Percentiles rank a stretch among this genome's conserved stretches.
Conservation (phyloP, 2,888 invertebrate genomes). For the Drosophila neutralis region DNA sequence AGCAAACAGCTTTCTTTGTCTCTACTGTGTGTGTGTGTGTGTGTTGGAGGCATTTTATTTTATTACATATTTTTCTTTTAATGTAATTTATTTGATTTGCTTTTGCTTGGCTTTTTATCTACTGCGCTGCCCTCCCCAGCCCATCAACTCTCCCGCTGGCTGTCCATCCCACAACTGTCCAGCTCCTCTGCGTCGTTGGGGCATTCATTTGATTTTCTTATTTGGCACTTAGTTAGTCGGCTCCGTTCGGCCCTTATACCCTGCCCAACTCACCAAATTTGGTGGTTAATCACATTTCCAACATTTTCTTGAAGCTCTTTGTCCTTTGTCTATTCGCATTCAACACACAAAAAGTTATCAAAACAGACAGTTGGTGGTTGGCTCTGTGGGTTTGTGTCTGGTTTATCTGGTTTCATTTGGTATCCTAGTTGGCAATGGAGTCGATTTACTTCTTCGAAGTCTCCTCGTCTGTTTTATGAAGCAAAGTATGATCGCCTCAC, state of each 20-base stretch:
- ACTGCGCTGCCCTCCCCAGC: background rate
- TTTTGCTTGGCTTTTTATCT: conserved; percentile 48
- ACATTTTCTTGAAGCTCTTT: conserved; percentile 1
- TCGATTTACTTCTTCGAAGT: background rate
- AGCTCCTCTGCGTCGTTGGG: conserved; percentile 3
- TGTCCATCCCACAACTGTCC: background rate
- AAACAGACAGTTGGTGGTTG: background rate
- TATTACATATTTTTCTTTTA: conserved; percentile 77
- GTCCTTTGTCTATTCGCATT: background rate
- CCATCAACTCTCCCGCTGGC: background rate
- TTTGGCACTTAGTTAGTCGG: conserved; percentile 70
- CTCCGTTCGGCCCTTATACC: conserved; percentile 24
- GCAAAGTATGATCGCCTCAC: background rate
- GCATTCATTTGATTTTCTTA: conserved; percentile 71
- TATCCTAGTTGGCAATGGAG: background rate
- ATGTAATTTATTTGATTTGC: conserved; percentile 75
- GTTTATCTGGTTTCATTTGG: background rate
- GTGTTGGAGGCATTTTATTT: conserved; percentile 57
- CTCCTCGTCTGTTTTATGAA: background rate
- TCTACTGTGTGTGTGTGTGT: conserved; percentile 18
- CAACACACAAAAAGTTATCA: background rate
- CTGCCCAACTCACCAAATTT: conserved; percentile 21
- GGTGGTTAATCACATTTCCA: conserved; percentile 18
- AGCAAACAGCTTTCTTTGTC: conserved; percentile 10
- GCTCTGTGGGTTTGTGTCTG: background rate